Conservation (phyloP, 2,888 invertebrate genomes). For the Clanis bilineata region DNA sequence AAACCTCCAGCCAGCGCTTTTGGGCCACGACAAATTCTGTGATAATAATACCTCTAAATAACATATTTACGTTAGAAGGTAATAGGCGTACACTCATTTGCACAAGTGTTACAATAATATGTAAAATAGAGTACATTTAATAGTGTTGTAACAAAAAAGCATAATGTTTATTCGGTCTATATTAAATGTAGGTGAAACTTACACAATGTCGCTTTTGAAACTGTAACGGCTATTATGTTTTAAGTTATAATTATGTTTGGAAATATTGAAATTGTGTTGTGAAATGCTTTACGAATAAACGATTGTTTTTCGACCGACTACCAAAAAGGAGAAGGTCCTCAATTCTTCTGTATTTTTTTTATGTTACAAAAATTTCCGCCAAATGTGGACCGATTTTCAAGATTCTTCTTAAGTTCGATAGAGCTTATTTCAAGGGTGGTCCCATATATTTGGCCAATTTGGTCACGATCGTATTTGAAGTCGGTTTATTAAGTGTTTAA, state of each 20-base stretch:
- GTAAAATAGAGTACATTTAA: not conserved
- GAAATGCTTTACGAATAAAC: not conserved
- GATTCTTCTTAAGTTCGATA: too few relatives aligned
- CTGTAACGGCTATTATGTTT: not conserved
- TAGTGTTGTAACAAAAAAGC: not conserved
- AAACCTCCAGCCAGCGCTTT: too few relatives aligned
- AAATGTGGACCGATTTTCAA: too few relatives aligned
- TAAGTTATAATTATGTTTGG: conserved; percentile 5
- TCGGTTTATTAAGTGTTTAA: too few relatives aligned
- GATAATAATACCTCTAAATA: not conserved
- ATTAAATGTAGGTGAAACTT: conserved; percentile 3
- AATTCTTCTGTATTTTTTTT: too few relatives aligned
- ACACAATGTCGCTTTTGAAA: not conserved
- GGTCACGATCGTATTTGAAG: too few relatives aligned
- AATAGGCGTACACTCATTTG: not conserved
- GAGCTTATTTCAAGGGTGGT: too few relatives aligned
- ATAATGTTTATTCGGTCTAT: not conserved
- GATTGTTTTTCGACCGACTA: not conserved
- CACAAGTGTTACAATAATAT: not conserved
- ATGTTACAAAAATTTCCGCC: too few relatives aligned
- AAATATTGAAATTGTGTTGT: not conserved
- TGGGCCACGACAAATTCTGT: not conserved
- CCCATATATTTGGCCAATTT: too few relatives aligned
- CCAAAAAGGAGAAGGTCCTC: too few relatives aligned
- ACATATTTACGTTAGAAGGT: not conserved